These are phyloP conservation scores for Periophthalmus modestus DNA, from an alignment of 2,113 vertebrate species.

Conservation along the genomic window DNA sequence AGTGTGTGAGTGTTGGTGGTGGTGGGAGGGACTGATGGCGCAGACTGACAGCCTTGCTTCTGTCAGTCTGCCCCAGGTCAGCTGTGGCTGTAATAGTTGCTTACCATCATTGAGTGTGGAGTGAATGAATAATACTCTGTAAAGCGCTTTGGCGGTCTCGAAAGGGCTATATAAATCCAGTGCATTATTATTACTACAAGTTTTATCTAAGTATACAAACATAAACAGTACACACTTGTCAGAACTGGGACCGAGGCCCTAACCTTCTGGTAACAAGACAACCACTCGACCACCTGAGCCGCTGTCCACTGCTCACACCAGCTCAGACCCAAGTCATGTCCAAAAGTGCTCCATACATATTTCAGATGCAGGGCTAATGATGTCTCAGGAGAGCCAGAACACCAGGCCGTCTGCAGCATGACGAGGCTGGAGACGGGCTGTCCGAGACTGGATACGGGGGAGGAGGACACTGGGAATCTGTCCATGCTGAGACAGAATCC, in stretches of 20 bases:
- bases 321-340: constrained; percentile 34
- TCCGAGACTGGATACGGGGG: neutral
- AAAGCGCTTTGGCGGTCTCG: too few relatives aligned
- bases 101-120: too few relatives aligned
- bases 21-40: too few relatives aligned
- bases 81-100: too few relatives aligned
- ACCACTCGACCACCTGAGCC: neutral
- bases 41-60: too few relatives aligned
- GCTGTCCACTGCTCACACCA: constrained; percentile 12
- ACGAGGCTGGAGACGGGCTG: constrained; percentile 20
- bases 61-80: too few relatives aligned
- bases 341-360: constrained; percentile 45
- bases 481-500: neutral
- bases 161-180: too few relatives aligned
- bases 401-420: constrained; percentile 51
- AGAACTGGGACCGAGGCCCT: neutral
- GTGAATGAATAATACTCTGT: too few relatives aligned
- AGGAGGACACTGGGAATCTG: neutral
- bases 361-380: constrained; percentile 64
- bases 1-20: too few relatives aligned
- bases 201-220: too few relatives aligned
- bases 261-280: neutral
- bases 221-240: too few relatives aligned
- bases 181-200: too few relatives aligned
- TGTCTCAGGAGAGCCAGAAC: constrained; percentile 52